Conservation (phyloP, 35 echinoderm and acorn worm genomes). For the Patiria miniata region DNA sequence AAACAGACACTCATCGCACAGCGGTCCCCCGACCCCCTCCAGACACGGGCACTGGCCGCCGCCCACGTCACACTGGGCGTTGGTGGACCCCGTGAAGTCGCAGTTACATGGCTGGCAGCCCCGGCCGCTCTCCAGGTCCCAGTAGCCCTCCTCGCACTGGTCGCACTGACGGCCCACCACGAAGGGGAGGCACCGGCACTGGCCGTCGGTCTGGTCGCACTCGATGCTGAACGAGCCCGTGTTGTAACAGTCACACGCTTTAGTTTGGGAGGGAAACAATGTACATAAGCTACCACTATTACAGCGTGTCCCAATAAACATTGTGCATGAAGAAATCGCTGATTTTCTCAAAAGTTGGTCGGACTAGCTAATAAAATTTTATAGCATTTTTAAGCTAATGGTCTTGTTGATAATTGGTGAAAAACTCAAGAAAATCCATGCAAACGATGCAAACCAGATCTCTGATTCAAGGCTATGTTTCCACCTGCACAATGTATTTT, state of each 20-base stretch:
- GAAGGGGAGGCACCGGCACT: conserved; percentile 65
- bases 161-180: conserved; percentile 79
- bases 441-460: no score
- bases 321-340: no score
- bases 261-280: background rate
- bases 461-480: no score
- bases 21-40: conserved; percentile 63
- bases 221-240: conserved; percentile 60
- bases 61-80: conserved; percentile 46
- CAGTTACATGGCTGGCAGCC: conserved; percentile 84
- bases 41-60: conserved; percentile 87
- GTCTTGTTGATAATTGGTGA: no score
- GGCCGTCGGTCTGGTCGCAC: conserved; percentile 60
- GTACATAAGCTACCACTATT: no score
- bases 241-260: conserved; percentile 77
- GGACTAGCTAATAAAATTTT: no score
- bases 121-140: conserved; percentile 83
- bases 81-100: conserved; percentile 41
- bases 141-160: conserved; percentile 77
- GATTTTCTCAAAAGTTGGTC: no score
- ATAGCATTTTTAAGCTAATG: no score
- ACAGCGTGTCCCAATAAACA: no score
- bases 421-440: background rate
- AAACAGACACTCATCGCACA: conserved; percentile 68
- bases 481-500: no score